A percentile compares a stretch with the other conserved stretches of the same genome.
Evolutionary conservation across 2,797 vertebrate species (phyloP).

Genomic region (Pteropus rufus): DNA sequence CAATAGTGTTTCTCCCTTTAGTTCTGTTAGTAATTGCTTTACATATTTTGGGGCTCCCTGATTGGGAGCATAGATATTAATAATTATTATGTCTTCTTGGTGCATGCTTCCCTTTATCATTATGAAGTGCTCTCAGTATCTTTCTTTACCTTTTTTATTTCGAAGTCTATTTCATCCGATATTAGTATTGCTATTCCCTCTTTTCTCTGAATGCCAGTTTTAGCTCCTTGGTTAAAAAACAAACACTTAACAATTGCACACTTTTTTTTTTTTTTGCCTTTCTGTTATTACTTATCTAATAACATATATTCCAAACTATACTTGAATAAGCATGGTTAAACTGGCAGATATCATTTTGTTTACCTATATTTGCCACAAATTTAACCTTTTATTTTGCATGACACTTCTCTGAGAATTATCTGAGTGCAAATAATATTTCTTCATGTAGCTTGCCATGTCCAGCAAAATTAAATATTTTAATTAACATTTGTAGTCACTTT

Average conservation of each 20-base stretch:
- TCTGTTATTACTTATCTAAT: background rate
- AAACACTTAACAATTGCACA: background rate
- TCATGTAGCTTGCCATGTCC: slow-evolving; percentile 34
- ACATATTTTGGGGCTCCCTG: too few species aligned
- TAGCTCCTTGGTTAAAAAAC: background rate
- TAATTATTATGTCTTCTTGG: too few species aligned
- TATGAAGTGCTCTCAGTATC: too few species aligned
- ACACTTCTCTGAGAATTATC: slow-evolving; percentile 42
- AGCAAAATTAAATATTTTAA: slow-evolving; percentile 66
- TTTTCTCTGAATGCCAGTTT: background rate
- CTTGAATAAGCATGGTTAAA: background rate
- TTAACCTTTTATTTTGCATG: slow-evolving; percentile 46
- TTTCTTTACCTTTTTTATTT: too few species aligned
- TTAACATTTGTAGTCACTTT: slow-evolving; percentile 64
- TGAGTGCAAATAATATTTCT: slow-evolving; percentile 42
- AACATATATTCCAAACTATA: slow-evolving; percentile 1
- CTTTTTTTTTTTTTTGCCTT: background rate
- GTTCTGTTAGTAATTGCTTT: too few species aligned
- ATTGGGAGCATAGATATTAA: too few species aligned
- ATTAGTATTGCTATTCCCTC: too few species aligned
- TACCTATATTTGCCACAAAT: background rate
- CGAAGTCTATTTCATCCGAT: too few species aligned
- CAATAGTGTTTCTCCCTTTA: too few species aligned
- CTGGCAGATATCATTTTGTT: background rate
- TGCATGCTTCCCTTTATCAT: too few species aligned